Evolutionary conservation across 1,140 invertebrate species (phyloP).

Genomic region (Psix sp.): DNA sequence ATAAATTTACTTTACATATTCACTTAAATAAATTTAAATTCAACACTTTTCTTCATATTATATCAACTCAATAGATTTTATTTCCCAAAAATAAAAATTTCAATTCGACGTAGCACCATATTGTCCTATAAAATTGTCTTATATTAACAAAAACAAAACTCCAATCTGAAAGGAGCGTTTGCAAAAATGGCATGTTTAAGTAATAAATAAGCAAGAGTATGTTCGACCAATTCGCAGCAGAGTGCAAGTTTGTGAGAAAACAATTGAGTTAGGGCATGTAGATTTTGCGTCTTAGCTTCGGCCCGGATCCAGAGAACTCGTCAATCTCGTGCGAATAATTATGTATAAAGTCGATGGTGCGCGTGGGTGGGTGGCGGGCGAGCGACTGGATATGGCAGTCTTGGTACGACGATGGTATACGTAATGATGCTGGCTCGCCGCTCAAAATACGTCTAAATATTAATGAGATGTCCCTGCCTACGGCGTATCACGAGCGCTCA

Average conservation of each 20-base stretch:
- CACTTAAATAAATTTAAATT: too few relatives aligned
- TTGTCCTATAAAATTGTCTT: too few relatives aligned
- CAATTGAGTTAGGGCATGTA: conserved; percentile 43
- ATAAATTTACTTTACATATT: too few relatives aligned
- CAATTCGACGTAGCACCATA: too few relatives aligned
- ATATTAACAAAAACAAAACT: too few relatives aligned
- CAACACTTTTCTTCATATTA: too few relatives aligned
- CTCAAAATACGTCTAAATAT: conserved; percentile 77
- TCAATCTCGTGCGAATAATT: conserved; percentile 70
- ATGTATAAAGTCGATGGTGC: conserved; percentile 71
- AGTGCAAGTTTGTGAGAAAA: conserved; percentile 30
- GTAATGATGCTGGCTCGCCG: conserved; percentile 66
- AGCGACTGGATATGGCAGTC: conserved; percentile 51
- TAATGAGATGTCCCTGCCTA: conserved; percentile 76
- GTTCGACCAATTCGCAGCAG: background rate
- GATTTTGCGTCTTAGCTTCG: conserved; percentile 31
- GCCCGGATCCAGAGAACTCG: conserved; percentile 44
- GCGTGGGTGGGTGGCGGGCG: conserved; percentile 29
- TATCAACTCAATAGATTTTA: too few relatives aligned
- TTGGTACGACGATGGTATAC: conserved; percentile 48
- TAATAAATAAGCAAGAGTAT: too few relatives aligned
- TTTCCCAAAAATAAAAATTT: too few relatives aligned
- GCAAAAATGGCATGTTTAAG: too few relatives aligned
- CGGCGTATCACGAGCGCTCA: conserved; percentile 62
- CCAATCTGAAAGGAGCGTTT: too few relatives aligned